Conservation (phyloP, 2,888 invertebrate species). For the Ceriagrion tenellum region DNA sequence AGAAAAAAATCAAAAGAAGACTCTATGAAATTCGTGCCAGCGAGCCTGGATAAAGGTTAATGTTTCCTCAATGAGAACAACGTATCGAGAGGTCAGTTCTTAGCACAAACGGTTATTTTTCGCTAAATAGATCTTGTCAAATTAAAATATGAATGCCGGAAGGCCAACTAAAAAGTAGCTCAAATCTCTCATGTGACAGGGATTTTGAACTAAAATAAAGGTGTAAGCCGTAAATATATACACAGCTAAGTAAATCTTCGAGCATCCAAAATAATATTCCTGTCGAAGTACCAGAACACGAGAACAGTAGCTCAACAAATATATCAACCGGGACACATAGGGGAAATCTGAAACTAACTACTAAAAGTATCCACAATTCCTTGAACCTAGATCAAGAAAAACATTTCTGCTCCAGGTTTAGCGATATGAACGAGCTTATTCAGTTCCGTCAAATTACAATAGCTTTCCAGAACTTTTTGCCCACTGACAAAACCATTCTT, state of each 20-base stretch:
- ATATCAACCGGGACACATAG: background rate
- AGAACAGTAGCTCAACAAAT: background rate
- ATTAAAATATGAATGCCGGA: background rate
- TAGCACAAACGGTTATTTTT: background rate
- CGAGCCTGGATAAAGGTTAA: background rate
- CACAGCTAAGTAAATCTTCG: no score
- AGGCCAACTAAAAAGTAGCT: background rate
- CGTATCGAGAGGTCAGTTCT: background rate
- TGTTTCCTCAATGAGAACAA: background rate
- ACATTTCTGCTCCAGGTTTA: background rate
- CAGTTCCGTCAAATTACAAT: background rate
- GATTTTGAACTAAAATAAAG: no score
- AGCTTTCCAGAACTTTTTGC: background rate
- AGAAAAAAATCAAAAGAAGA: background rate
- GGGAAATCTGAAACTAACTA: background rate
- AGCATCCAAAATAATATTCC: no score
- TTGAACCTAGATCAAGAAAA: background rate
- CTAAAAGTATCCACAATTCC: background rate
- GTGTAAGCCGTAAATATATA: no score
- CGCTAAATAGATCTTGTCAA: background rate
- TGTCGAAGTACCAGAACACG: no score
- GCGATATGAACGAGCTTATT: background rate
- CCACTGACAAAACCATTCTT: background rate
- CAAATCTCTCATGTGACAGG: no score
- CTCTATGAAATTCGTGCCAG: background rate